Base-by-base conservation (phyloP, 30 jellyfish, hydroid and myxozoan genomes). In the Aurelia aurita region DNA sequence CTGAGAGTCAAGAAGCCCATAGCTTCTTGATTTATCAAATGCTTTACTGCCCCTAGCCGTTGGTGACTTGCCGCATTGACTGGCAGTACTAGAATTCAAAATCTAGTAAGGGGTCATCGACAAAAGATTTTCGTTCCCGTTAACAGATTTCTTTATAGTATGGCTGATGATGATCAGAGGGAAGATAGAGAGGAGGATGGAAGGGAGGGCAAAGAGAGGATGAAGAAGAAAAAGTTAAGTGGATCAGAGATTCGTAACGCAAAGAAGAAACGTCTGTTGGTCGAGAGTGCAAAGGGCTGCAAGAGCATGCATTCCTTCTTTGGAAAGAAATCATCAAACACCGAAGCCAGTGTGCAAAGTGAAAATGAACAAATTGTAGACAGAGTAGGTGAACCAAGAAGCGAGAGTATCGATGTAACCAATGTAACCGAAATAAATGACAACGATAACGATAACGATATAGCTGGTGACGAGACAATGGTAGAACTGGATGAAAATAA, bases 241-340 rank as follows among this genome's bases (percentile, higher is more conserved):
- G 79, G 79, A 67, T 31, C 79, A 6, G 79, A 67, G 28, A 67
- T 27, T 67, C 79, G 62, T 22, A 67, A 67, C 79, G 34, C 79
- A 67, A 67, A 67, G 47, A 67, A 64, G 76, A 64, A 67, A 67
- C 25, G 62, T 67, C 79, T 67, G 79, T 3, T 67, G 43, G 1
- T 67, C 26, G 79, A 67, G 79, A 31, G 79, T 67, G 79, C 79
- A 29, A 67, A 64, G 47, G 79, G 79, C 79, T 22, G 79, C 79
- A 67, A 67, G 79, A 67, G 60, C 78, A 66, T 66, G 79, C 14
- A 39, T 12, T 57, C 34, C 16, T 22, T 60, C 5, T 60, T 60
- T 60, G 72, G 72, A 60, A 60, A 21, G 34, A 60, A 60, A 21
- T 0, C 34, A 60, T 60, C 72, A 19, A 21, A 20, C 47, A 39